Conservation (phyloP, 2,797 vertebrate genomes). For the Buphagus erythrorhynchus region DNA sequence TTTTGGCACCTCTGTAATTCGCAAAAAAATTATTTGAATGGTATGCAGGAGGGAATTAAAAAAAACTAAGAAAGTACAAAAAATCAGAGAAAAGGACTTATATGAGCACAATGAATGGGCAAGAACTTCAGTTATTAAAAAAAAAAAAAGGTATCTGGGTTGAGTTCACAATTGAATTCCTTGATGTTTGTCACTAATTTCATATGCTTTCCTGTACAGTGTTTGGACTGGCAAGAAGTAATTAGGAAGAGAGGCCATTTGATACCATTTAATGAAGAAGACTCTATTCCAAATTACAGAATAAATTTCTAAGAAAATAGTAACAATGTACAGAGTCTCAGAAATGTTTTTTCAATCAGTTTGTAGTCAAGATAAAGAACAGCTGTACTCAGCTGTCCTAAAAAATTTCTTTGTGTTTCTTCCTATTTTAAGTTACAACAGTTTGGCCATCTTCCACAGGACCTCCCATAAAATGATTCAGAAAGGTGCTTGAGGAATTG, state of each 20-base stretch:
- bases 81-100: not conserved
- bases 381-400: slow-evolving; percentile 19
- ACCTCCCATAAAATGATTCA: not conserved
- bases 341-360: slow-evolving; percentile 48
- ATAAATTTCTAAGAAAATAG: not conserved
- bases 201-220: not conserved
- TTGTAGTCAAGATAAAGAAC: slow-evolving; percentile 49
- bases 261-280: not conserved
- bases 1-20: not conserved
- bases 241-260: not conserved
- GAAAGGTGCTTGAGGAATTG: not conserved
- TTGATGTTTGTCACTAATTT: not conserved
- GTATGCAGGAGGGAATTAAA: not conserved
- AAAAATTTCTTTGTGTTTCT: slow-evolving; percentile 15
- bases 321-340: not conserved
- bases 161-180: not conserved
- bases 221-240: not conserved
- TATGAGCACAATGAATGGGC: not conserved
- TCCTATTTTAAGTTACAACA: not conserved
- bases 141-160: not conserved
- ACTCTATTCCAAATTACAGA: not conserved
- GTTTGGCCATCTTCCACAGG: not conserved
- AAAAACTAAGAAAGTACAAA: not conserved
- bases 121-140: not conserved
- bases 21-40: not conserved